Conservation (phyloP, 2,113 vertebrate species). For the Lathamus discolor region DNA sequence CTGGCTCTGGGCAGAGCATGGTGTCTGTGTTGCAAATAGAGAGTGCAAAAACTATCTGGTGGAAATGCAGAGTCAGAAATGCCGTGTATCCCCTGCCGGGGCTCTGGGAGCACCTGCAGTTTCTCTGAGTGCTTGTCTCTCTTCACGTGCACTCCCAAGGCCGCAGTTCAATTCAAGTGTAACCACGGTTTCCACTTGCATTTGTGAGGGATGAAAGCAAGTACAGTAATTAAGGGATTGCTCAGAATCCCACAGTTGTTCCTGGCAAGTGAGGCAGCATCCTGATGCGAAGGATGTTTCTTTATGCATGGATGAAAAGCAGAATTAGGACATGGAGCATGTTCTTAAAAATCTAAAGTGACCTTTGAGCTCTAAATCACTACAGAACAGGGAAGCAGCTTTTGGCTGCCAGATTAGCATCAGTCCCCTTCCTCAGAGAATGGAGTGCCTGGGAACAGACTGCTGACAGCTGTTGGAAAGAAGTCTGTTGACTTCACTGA, state of each 20-base stretch:
- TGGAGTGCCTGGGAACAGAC: conserved; percentile 37
- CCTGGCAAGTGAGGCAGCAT: neutral
- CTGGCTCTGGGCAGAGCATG: neutral
- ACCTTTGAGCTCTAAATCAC: conserved; percentile 21
- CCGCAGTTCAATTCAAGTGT: rapidly evolving
- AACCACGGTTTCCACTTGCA: neutral
- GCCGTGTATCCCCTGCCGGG: neutral
- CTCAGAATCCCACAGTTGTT: neutral
- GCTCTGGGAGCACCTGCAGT: neutral
- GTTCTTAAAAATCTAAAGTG: conserved; percentile 14
- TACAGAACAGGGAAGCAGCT: neutral
- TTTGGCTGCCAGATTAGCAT: conserved; percentile 33
- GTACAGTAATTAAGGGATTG: neutral
- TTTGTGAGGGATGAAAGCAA: neutral
- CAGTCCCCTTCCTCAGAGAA: neutral
- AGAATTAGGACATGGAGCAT: conserved; percentile 16
- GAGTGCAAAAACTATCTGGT: neutral
- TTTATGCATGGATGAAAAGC: neutral
- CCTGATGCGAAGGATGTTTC: neutral
- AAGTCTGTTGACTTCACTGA: neutral
- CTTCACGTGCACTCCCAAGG: neutral
- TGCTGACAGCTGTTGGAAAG: conserved; percentile 43
- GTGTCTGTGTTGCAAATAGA: neutral
- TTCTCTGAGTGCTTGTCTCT: neutral
- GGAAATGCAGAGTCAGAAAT: neutral